phyloP scores from a whole-genome alignment of 2,113 vertebrate genomes.

The Cephalopholis sonnerati region DNA sequence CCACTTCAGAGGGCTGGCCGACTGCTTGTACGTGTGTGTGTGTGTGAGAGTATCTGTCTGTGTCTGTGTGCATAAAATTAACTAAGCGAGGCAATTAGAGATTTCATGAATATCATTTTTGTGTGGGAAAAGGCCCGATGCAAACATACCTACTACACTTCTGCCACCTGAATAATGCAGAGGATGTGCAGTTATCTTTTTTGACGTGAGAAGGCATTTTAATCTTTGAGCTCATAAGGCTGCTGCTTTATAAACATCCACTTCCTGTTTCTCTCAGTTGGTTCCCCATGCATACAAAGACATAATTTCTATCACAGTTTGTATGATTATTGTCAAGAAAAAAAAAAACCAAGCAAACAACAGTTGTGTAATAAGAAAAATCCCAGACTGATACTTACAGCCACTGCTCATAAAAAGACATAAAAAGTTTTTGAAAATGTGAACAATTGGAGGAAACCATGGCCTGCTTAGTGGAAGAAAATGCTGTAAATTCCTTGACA shows the following conservation, averaged over 20 bases:
- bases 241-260: background rate
- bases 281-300: background rate
- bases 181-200: background rate
- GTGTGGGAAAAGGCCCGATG: slow-evolving; percentile 8
- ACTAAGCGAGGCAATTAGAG: slow-evolving; percentile 52
- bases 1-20: slow-evolving; percentile 69
- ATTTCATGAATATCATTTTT: slow-evolving; percentile 57
- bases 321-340: background rate
- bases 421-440: background rate
- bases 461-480: background rate
- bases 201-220: background rate
- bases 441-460: background rate
- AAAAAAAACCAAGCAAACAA: background rate
- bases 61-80: slow-evolving; percentile 53
- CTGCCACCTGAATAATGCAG: slow-evolving; percentile 22
- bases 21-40: slow-evolving; percentile 16
- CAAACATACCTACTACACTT: slow-evolving; percentile 26
- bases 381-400: background rate
- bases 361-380: background rate
- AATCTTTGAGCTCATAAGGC: background rate
- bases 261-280: background rate
- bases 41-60: slow-evolving; percentile 16
- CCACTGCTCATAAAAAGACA: background rate
- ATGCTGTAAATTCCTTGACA: slow-evolving; percentile 3
- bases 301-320: background rate